Evolutionary conservation across 2,797 vertebrate genomes (phyloP).

Genomic region (Phyllotis vaccarum): DNA sequence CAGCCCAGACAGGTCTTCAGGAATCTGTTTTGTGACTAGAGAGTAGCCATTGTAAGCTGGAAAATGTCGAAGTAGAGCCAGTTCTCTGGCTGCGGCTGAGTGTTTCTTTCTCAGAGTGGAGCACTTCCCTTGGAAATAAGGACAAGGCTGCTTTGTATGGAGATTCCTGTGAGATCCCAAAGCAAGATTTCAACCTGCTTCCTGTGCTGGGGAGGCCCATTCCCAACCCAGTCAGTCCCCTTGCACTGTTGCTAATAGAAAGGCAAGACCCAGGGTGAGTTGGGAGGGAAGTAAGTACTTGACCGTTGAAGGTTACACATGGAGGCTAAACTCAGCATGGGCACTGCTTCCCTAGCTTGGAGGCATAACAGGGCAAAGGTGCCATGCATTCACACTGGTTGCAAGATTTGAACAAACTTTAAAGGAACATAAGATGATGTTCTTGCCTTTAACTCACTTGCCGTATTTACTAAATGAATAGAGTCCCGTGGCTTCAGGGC

Average conservation of each 20-base stretch:
- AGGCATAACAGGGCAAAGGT: background rate
- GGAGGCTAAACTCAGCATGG: background rate
- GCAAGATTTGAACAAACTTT: conserved; percentile 52
- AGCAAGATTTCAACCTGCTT: background rate
- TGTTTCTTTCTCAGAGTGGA: conserved; percentile 29
- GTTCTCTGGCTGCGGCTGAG: background rate
- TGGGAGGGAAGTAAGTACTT: background rate
- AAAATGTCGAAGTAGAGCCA: background rate
- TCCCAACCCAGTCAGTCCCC: background rate
- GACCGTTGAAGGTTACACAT: background rate
- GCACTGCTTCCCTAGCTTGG: background rate
- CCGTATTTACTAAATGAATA: conserved; percentile 41
- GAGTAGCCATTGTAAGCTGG: background rate
- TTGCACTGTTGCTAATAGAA: background rate
- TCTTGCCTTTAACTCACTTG: conserved; percentile 45
- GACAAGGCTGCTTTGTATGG: background rate
- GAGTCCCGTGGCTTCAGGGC: conserved; percentile 22
- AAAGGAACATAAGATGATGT: conserved; percentile 60
- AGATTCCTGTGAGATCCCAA: background rate
- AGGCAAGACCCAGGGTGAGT: too few species aligned
- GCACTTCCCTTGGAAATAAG: background rate
- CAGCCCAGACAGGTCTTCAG: background rate
- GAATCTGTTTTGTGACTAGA: background rate
- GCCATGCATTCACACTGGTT: background rate
- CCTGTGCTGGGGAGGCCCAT: background rate